These are phyloP conservation scores for Coreius guichenoti DNA, from an alignment of 2,797 vertebrate genomes.

Conservation along the genomic window DNA sequence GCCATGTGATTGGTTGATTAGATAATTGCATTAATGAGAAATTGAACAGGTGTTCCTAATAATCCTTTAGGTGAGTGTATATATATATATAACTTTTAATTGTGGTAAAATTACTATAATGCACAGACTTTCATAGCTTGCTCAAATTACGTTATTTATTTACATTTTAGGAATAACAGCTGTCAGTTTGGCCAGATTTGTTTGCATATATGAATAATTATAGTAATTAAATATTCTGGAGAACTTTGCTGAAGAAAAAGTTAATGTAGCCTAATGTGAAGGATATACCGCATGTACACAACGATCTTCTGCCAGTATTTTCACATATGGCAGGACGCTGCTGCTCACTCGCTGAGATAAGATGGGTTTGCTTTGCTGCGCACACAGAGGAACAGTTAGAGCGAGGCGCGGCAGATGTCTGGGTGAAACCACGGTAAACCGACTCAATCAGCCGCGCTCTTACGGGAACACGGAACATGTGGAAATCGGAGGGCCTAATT, in stretches of 20 bases:
- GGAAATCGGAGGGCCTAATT: slow-evolving; percentile 41
- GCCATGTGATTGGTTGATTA: no score
- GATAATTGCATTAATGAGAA: no score
- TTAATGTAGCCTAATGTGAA: background rate
- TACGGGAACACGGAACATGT: slow-evolving; percentile 35
- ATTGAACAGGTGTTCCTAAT: no score
- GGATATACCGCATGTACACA: background rate
- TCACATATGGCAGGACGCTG: slow-evolving; percentile 13
- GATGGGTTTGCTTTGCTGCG: background rate
- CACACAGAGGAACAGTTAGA: slow-evolving; percentile 4
- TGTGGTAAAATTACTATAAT: no score
- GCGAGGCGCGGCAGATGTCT: slow-evolving; percentile 38
- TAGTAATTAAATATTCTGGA: background rate
- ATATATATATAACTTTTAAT: no score
- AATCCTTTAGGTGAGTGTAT: no score
- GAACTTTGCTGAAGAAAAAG: background rate
- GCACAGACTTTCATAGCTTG: background rate
- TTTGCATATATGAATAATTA: background rate
- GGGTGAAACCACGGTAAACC: background rate
- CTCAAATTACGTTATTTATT: background rate
- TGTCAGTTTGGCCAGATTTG: background rate
- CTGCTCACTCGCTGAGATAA: background rate
- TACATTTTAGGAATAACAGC: background rate
- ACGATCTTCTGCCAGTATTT: background rate
- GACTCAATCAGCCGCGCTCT: slow-evolving; percentile 44